A percentile compares a stretch with the other conserved stretches of the same genome.
These are phyloP conservation scores for Coptodon bakossiorum DNA, from an alignment of 2,113 vertebrate genomes.

Conservation along the genomic window DNA sequence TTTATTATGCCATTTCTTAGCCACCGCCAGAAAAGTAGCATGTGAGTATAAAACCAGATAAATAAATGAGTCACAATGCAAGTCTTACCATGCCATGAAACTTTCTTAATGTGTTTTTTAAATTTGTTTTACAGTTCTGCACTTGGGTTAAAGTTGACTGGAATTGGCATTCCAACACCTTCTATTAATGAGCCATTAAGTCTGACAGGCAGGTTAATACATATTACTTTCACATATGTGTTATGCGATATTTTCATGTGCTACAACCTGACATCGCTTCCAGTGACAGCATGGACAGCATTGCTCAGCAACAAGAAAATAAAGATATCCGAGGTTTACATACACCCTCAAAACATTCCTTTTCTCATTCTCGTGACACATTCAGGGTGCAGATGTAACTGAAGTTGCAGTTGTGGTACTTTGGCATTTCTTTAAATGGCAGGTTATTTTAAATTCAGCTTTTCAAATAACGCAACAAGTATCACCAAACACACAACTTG, in stretches of 20 bases:
- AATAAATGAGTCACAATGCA: neutral
- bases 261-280: neutral
- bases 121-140: neutral
- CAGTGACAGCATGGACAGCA: neutral
- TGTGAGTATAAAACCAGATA: neutral
- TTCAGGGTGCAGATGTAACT: neutral
- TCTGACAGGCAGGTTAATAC: neutral
- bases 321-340: neutral
- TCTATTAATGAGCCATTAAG: neutral
- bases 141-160: neutral
- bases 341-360: neutral
- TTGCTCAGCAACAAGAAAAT: neutral
- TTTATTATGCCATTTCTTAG: neutral
- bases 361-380: accelerated
- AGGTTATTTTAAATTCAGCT: neutral
- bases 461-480: neutral
- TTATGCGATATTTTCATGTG: neutral
- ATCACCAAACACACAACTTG: neutral
- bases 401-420: neutral
- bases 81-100: neutral
- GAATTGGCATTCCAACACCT: neutral
- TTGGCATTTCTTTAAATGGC: neutral
- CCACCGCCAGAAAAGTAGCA: neutral
- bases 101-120: accelerated
- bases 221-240: neutral